Conservation (phyloP, 2,888 invertebrate genomes). For the Neoscelio sp. region DNA sequence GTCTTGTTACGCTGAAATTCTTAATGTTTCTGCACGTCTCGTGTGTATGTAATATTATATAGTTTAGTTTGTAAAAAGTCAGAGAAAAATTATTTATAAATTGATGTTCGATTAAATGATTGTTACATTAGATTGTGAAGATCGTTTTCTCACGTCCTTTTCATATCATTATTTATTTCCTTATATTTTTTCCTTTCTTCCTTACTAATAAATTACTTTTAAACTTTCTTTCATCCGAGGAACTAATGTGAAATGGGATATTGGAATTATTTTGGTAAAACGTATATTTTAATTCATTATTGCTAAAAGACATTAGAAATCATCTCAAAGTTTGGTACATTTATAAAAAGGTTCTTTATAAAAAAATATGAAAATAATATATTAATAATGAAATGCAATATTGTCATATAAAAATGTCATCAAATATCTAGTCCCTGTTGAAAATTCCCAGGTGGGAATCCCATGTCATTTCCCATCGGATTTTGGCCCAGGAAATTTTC, state of each 20-base stretch:
- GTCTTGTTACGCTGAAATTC: conserved; percentile 41
- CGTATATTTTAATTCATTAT: background rate
- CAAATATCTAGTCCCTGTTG: no score
- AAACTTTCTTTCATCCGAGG: conserved; percentile 44
- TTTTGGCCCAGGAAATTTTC: no score
- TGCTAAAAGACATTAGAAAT: conserved; percentile 19
- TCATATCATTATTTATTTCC: conserved; percentile 58
- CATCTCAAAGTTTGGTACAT: background rate
- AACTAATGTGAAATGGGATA: background rate
- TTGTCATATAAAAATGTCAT: no score
- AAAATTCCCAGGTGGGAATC: no score
- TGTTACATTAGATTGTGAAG: conserved; percentile 78
- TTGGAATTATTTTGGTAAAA: background rate
- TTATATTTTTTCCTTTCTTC: conserved; percentile 31
- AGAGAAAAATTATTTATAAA: conserved; percentile 80
- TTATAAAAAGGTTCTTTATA: no score
- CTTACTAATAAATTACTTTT: conserved; percentile 40
- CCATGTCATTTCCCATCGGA: no score
- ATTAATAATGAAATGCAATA: no score
- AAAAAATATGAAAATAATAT: no score
- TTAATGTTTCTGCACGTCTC: conserved; percentile 65
- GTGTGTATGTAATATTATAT: conserved; percentile 55
- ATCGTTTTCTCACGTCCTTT: conserved; percentile 63
- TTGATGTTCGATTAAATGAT: conserved; percentile 81
- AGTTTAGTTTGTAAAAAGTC: conserved; percentile 79